phyloP scores from a whole-genome alignment of 2,888 invertebrate genomes.

The Anaspis maculata region DNA sequence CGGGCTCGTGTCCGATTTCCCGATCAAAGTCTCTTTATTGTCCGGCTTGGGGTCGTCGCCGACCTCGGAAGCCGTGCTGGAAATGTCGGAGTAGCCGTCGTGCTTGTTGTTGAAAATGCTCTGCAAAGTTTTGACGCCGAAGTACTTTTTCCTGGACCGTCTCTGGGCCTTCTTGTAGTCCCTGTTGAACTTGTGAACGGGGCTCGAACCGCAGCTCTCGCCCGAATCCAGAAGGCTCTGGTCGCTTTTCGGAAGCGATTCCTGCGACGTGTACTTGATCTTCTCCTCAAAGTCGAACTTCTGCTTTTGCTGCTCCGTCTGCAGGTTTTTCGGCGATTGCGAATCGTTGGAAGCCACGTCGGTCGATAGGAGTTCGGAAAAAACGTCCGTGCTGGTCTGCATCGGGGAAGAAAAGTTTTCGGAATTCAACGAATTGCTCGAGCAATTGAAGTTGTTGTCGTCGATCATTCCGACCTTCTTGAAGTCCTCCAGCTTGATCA shows the following conservation, averaged over 20 bases:
- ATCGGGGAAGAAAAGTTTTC: slow-evolving; percentile 44
- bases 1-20: slow-evolving; percentile 24
- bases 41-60: slow-evolving; percentile 26
- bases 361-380: slow-evolving; percentile 40
- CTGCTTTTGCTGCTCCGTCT: slow-evolving; percentile 17
- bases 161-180: slow-evolving; percentile 43
- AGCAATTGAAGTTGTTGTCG: slow-evolving; percentile 38
- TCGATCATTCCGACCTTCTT: slow-evolving; percentile 25
- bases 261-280: slow-evolving; percentile 29
- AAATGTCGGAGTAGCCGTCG: slow-evolving; percentile 42
- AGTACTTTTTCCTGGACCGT: slow-evolving; percentile 42
- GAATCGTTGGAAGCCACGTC: slow-evolving; percentile 41
- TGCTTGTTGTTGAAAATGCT: slow-evolving; percentile 41
- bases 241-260: slow-evolving; percentile 40
- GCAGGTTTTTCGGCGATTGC: slow-evolving; percentile 39
- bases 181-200: slow-evolving; percentile 44
- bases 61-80: slow-evolving; percentile 39
- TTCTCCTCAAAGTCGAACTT: slow-evolving; percentile 9
- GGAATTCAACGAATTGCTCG: slow-evolving; percentile 41
- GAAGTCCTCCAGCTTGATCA: slow-evolving; percentile 30
- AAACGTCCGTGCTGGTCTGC: slow-evolving; percentile 44
- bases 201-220: slow-evolving; percentile 46
- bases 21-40: slow-evolving; percentile 3
- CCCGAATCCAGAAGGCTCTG: slow-evolving; percentile 39
- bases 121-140: slow-evolving; percentile 46